Conservation (phyloP, 2,888 invertebrate genomes). For the Gandaritis pyraliata region DNA sequence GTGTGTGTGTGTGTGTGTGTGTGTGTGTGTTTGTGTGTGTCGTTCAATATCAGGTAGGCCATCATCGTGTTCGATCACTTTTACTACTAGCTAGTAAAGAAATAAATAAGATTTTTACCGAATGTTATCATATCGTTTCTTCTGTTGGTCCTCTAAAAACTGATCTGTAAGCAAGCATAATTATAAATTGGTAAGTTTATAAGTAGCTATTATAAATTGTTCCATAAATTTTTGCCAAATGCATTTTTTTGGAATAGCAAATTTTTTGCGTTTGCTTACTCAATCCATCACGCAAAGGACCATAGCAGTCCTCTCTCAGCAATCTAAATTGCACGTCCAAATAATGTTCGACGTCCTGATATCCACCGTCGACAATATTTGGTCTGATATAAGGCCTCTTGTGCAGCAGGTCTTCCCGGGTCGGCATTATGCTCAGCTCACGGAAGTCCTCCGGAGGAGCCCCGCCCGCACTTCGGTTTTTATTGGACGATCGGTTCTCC, state of each 20-base stretch:
- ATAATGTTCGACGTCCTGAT: conserved; percentile 88
- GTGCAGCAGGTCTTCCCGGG: conserved; percentile 58
- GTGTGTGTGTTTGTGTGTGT: too few relatives aligned
- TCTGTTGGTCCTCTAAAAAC: conserved; percentile 54
- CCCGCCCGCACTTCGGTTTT: conserved; percentile 33
- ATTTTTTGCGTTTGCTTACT: conserved; percentile 50
- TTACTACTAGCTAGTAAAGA: too few relatives aligned
- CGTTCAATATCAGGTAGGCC: too few relatives aligned
- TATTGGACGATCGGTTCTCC: conserved; percentile 15
- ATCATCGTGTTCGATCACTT: too few relatives aligned
- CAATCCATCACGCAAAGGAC: conserved; percentile 88
- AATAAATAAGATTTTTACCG: conserved; percentile 54
- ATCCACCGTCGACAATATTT: conserved; percentile 86
- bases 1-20: too few relatives aligned
- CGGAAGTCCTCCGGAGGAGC: conserved; percentile 70
- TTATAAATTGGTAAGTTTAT: too few relatives aligned
- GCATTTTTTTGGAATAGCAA: too few relatives aligned
- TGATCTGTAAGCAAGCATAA: conserved; percentile 58
- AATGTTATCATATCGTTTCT: conserved; percentile 66
- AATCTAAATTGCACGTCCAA: conserved; percentile 91
- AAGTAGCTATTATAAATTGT: too few relatives aligned
- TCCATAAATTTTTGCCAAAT: too few relatives aligned
- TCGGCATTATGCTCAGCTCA: conserved; percentile 61
- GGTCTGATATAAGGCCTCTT: conserved; percentile 65
- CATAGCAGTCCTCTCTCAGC: conserved; percentile 91